Evolutionary conservation across 2,113 vertebrate genomes (phyloP), one percentile per base, ranked within the genome.

Genomic region (Scartelaos histophorus): DNA sequence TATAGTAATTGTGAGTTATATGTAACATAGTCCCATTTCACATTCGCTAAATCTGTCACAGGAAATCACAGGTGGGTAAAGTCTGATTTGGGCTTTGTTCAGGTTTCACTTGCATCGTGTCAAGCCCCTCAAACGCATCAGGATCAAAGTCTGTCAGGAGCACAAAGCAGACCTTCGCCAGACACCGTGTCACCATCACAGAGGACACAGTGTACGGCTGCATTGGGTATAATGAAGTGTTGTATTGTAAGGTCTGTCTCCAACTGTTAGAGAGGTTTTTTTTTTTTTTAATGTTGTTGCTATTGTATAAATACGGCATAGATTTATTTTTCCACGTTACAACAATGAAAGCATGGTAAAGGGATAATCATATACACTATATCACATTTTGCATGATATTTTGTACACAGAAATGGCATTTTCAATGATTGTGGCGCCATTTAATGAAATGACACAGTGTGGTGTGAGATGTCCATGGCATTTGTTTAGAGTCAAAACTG

Each of bases 401-500:
- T 58, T 58, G 56, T 25, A 24, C 22, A 58, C 56, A 25, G 22
- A 10, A 10, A 24, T 57, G 54, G 12, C n/a, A 25, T 58, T 25
- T 13, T 25, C 13, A 1, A 54, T 7, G 24, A 6, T 56, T 68
- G 16, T 12, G 35, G 16, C 35, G 21, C 9, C 25, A 15, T 29
- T 29, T 34, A 34, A 13, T 61, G 43, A 53, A 13, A 4, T 73
- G 72, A 61, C 58, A 46, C n/a, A 1, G 13, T 13, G 22, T 16
- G 46, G 69, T 73, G 78, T 58, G 69, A 72, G 38, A 70, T 88
- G 80, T 86, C 85, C 86, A 85, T 87, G 85, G 67, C 47, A 56
- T 49, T 34, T 92, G 90, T 93, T 94, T 92, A 84, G 79, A 91
- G 79, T 86, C 1, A 69, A 91, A 93, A 92, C 91, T 71, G 64